These are phyloP conservation scores for Micrastur ruficollis DNA, from an alignment of 2,797 vertebrate species.

Conservation along the genomic window DNA sequence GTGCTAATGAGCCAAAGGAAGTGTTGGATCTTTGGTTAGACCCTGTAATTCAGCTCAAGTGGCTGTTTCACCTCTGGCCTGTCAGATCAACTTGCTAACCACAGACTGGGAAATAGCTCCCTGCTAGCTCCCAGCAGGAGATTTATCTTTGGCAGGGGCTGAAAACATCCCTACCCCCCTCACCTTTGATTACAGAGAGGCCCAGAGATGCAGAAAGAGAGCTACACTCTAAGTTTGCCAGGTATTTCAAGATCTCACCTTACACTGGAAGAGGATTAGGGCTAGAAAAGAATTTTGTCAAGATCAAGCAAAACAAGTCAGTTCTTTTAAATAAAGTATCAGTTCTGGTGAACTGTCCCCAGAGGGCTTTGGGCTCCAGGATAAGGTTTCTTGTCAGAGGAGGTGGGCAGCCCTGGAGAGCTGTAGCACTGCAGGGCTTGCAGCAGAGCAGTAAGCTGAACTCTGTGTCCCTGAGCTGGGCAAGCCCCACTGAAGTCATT, in stretches of 20 bases:
- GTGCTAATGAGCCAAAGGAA: conserved; percentile 29
- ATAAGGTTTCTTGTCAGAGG: conserved; percentile 11
- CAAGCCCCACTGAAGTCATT: not conserved
- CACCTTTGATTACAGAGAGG: conserved; percentile 1
- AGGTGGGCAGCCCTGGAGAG: not conserved
- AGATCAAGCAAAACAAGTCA: conserved; percentile 45
- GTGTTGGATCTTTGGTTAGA: conserved; percentile 31
- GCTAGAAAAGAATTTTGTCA: conserved; percentile 44
- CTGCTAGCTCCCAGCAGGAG: conserved; percentile 12
- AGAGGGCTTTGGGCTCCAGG: conserved; percentile 17
- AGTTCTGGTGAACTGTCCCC: conserved; percentile 6
- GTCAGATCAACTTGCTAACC: conserved; percentile 36
- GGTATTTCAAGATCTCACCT: conserved; percentile 51
- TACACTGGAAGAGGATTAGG: conserved; percentile 51
- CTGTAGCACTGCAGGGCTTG: not conserved
- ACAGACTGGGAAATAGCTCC: conserved; percentile 24
- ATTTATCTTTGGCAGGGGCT: not conserved
- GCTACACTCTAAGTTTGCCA: not conserved
- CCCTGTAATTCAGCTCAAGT: conserved; percentile 38
- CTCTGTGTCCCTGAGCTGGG: not conserved
- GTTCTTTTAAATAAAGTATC: conserved; percentile 28
- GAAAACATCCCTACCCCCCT: not conserved
- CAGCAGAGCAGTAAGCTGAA: not conserved
- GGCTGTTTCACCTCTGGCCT: conserved; percentile 45
- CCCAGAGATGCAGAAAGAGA: not conserved